These are phyloP conservation scores for Steinernema hermaphroditum DNA, from an alignment of 2,888 invertebrate species.

Conservation along the genomic window DNA sequence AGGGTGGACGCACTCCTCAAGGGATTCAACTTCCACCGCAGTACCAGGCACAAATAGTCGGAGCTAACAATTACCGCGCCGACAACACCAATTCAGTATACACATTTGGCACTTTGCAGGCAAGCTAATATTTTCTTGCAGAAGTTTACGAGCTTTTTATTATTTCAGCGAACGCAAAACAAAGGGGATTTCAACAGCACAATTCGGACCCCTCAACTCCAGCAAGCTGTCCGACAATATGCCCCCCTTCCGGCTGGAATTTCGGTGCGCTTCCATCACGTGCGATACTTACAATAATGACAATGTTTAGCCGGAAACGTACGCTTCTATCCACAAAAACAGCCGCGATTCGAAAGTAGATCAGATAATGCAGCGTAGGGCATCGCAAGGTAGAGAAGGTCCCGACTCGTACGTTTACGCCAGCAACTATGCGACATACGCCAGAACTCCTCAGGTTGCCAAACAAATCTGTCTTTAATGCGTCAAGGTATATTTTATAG, in stretches of 20 bases:
- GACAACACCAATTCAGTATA: slow-evolving; percentile 19
- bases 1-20: slow-evolving; percentile 5
- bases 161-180: neutral
- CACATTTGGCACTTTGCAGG: slow-evolving; percentile 23
- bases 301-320: slow-evolving; percentile 43
- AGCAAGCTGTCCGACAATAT: slow-evolving; percentile 24
- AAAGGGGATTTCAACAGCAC: slow-evolving; percentile 1
- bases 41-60: slow-evolving; percentile 22
- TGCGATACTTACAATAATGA: too few relatives aligned
- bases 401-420: slow-evolving; percentile 34
- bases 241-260: slow-evolving; percentile 4
- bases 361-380: slow-evolving; percentile 20
- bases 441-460: slow-evolving; percentile 41
- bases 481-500: too few relatives aligned
- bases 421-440: slow-evolving; percentile 49
- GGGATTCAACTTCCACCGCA: slow-evolving; percentile 22
- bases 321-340: slow-evolving; percentile 51
- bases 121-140: neutral
- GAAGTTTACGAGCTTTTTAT: neutral
- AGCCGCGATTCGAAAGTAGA: slow-evolving; percentile 18
- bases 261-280: too few relatives aligned
- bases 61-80: neutral
- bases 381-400: slow-evolving; percentile 7
- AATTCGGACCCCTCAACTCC: neutral
- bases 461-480: neutral